A percentile compares a stretch with the other conserved stretches of the same genome.
phyloP scores from a whole-genome alignment of 2,888 invertebrate genomes.

The Eudemis profundana region DNA sequence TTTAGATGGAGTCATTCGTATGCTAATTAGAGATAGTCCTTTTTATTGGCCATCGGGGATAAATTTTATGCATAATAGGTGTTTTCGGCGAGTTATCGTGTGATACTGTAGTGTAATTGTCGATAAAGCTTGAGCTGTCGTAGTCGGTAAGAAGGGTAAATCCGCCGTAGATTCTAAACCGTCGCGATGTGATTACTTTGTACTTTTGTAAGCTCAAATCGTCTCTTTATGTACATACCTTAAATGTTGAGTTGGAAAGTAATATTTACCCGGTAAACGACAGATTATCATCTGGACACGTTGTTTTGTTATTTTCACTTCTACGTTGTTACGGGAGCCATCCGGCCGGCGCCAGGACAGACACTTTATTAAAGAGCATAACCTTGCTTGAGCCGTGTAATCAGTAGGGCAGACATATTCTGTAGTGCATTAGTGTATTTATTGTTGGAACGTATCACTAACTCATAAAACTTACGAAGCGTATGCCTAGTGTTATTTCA shows the following conservation, averaged over 20 bases:
- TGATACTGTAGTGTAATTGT: constrained; percentile 80
- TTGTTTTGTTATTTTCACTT: constrained; percentile 72
- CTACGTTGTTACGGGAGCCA: constrained; percentile 42
- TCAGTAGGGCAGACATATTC: constrained; percentile 73
- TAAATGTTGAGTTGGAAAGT: constrained; percentile 68
- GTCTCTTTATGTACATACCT: constrained; percentile 81
- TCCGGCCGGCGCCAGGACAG: constrained; percentile 49
- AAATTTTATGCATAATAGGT: constrained; percentile 77
- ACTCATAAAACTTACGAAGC: constrained; percentile 67
- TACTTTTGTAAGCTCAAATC: constrained; percentile 85
- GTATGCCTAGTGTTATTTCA: constrained; percentile 75
- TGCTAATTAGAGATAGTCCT: constrained; percentile 73
- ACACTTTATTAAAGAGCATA: constrained; percentile 59
- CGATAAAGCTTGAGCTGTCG: constrained; percentile 81
- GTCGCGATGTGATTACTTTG: constrained; percentile 82
- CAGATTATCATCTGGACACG: constrained; percentile 75
- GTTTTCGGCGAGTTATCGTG: constrained; percentile 79
- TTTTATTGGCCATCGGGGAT: constrained; percentile 76
- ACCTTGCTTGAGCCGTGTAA: constrained; percentile 77
- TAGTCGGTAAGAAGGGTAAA: constrained; percentile 81
- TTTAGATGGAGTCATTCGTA: constrained; percentile 58
- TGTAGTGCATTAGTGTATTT: constrained; percentile 79
- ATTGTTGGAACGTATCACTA: constrained; percentile 74
- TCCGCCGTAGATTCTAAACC: constrained; percentile 80
- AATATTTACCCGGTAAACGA: constrained; percentile 73